These are phyloP conservation scores for Dolichomitus sp. DNA, from an alignment of 2,888 invertebrate species.

Conservation along the genomic window DNA sequence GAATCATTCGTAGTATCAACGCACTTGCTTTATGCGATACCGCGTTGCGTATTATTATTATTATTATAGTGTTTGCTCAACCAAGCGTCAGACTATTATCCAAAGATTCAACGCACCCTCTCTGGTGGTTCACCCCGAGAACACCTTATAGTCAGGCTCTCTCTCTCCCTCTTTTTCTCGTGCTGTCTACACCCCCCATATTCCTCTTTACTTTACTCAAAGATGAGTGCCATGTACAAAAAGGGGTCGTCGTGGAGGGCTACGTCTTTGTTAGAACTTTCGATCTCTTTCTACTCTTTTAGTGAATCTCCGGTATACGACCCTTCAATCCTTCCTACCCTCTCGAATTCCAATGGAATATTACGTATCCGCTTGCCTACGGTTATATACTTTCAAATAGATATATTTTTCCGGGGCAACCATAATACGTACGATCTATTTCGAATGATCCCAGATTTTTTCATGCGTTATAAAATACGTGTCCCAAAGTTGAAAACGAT, in stretches of 20 bases:
- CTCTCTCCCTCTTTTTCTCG: background rate
- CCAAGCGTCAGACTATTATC: conserved; percentile 58
- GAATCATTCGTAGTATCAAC: conserved; percentile 6
- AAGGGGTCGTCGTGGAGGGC: conserved; percentile 46
- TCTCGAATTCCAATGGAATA: conserved; percentile 49
- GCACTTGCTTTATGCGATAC: background rate
- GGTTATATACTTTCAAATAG: conserved; percentile 20
- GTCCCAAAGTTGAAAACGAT: conserved; percentile 32
- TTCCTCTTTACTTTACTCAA: conserved; percentile 36
- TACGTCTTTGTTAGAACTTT: conserved; percentile 58
- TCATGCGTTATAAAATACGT: conserved; percentile 40
- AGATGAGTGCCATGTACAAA: conserved; percentile 50
- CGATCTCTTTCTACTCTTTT: conserved; percentile 54
- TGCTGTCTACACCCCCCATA: conserved; percentile 8
- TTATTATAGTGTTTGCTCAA: conserved; percentile 50
- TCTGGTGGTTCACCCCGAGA: conserved; percentile 27
- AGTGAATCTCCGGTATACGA: conserved; percentile 42
- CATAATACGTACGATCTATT: conserved; percentile 34
- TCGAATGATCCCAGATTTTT: conserved; percentile 30
- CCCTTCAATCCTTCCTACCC: conserved; percentile 43
- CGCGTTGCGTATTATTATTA: conserved; percentile 29
- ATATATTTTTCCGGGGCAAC: conserved; percentile 34
- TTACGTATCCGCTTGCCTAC: conserved; percentile 36
- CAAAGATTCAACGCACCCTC: conserved; percentile 51
- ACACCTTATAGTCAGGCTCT: conserved; percentile 16